Conservation (phyloP, 2,113 vertebrate species). For the Leuciscus idus region DNA sequence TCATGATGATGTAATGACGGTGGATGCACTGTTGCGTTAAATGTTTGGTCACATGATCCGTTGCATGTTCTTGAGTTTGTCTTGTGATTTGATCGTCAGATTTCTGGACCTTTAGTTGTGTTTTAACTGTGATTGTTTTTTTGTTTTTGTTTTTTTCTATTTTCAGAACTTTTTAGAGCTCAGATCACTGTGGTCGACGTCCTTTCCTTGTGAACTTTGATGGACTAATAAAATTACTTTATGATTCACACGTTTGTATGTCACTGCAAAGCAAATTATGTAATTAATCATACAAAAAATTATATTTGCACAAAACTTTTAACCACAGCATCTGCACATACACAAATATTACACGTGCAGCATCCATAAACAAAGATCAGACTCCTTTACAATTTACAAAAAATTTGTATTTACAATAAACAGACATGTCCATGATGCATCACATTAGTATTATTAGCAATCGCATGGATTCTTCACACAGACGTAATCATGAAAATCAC, state of each 20-base stretch:
- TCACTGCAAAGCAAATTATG: not conserved
- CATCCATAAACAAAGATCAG: not conserved
- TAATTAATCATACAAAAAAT: not conserved
- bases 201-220: slow-evolving; percentile 60
- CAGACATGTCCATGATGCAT: not conserved
- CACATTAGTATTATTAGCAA: not conserved
- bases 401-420: not conserved
- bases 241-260: slow-evolving; percentile 51
- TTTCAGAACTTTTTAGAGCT: slow-evolving; percentile 48
- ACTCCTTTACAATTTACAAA: not conserved
- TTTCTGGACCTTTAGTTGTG: slow-evolving; percentile 58
- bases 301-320: not conserved
- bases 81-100: slow-evolving; percentile 20
- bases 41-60: not conserved
- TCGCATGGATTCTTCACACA: not conserved
- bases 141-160: not conserved
- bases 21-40: not conserved
- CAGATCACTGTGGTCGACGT: slow-evolving; percentile 56
- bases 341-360: not conserved
- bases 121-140: slow-evolving; percentile 37
- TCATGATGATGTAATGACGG: not conserved
- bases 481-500: not conserved
- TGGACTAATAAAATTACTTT: slow-evolving; percentile 67
- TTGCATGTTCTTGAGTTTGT: slow-evolving; percentile 12
- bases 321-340: not conserved